Evolutionary conservation across 1,140 invertebrate genomes (phyloP).

Genomic region (Aradophagus sp.): DNA sequence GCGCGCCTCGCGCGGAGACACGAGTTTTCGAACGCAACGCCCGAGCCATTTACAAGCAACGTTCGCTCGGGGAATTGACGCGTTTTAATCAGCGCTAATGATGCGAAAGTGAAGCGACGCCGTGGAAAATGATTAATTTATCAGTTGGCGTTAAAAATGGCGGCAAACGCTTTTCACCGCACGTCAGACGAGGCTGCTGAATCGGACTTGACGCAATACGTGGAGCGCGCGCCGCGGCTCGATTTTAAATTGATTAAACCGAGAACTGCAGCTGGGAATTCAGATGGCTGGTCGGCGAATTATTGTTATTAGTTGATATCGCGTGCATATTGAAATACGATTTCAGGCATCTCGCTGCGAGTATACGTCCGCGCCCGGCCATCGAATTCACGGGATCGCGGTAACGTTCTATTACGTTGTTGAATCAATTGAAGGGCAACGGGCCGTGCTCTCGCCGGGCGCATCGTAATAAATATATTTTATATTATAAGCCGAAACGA

Average conservation of each 20-base stretch:
- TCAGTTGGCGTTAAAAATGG: conserved; percentile 42
- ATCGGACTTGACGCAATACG: conserved; percentile 43
- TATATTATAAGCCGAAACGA: conserved; percentile 42
- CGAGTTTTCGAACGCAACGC: too few relatives aligned
- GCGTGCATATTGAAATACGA: conserved; percentile 54
- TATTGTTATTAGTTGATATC: conserved; percentile 58
- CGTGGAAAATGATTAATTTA: conserved; percentile 45
- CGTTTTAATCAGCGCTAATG: conserved; percentile 31
- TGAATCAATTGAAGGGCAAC: conserved; percentile 48
- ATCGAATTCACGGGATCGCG: conserved; percentile 27
- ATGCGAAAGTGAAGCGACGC: conserved; percentile 17
- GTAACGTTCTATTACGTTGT: conserved; percentile 38
- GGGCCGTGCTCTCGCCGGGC: conserved; percentile 13
- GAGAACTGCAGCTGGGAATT: conserved; percentile 52
- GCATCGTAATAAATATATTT: conserved; percentile 44
- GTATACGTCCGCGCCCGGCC: not conserved
- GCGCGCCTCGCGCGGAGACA: too few relatives aligned
- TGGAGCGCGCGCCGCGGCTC: conserved; percentile 42
- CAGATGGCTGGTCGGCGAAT: conserved; percentile 48
- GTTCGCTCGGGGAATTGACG: too few relatives aligned
- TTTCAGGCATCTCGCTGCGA: conserved; percentile 34
- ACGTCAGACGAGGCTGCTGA: conserved; percentile 39
- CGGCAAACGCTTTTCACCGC: conserved; percentile 32
- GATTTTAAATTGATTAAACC: conserved; percentile 58
- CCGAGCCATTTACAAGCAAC: too few relatives aligned